phyloP scores from a whole-genome alignment of 2,888 invertebrate genomes.

The Cylindroiulus punctatus region DNA sequence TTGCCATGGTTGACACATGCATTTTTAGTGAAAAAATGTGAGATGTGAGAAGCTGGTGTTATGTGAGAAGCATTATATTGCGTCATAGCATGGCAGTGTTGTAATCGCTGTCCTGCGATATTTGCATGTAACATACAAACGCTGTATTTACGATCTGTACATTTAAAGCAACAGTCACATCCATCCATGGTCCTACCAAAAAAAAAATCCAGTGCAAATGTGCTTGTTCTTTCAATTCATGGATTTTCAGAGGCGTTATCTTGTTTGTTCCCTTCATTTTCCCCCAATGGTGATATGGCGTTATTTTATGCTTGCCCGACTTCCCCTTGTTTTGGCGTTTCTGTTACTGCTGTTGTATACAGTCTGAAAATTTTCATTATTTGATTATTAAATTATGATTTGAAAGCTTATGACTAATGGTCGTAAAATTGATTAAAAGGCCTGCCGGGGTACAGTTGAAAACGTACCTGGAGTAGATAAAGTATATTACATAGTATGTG shows the following conservation, averaged over 20 bases:
- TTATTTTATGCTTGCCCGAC: background rate
- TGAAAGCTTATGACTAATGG: slow-evolving; percentile 12
- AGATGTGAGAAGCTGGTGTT: background rate
- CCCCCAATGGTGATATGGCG: slow-evolving; percentile 15
- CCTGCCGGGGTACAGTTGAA: too few relatives aligned
- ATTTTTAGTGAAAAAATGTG: background rate
- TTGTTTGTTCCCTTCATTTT: background rate
- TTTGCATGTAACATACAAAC: background rate
- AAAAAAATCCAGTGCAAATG: background rate
- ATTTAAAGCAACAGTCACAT: background rate
- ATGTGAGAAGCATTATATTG: slow-evolving; percentile 7
- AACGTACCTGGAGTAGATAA: too few relatives aligned
- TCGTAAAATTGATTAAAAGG: too few relatives aligned
- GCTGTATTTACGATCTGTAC: background rate
- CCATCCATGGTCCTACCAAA: slow-evolving; percentile 4
- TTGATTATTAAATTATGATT: slow-evolving; percentile 32
- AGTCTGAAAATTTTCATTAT: slow-evolving; percentile 20
- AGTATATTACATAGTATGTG: too few relatives aligned
- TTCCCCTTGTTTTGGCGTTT: slow-evolving; percentile 10
- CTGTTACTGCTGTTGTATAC: slow-evolving; percentile 21
- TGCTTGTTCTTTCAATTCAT: background rate
- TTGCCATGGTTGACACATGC: too few relatives aligned
- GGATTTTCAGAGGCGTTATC: background rate
- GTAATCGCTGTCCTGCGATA: background rate
- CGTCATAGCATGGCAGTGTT: background rate